phyloP scores from a whole-genome alignment of 2,113 vertebrate genomes.

The Taxidea taxus region DNA sequence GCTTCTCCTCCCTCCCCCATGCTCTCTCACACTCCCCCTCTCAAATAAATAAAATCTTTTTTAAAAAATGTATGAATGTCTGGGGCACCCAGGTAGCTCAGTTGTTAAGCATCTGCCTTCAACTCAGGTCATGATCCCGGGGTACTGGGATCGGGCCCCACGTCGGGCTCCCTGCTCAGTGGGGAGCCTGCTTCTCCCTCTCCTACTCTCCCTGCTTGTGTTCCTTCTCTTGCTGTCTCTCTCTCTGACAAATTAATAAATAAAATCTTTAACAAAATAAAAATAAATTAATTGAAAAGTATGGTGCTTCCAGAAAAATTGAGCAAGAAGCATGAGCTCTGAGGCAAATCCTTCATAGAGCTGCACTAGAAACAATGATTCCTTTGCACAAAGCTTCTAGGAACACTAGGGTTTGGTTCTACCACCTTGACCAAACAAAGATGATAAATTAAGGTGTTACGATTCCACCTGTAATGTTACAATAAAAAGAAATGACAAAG shows the following conservation, averaged over 20 bases:
- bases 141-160: too few relatives aligned
- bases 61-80: not conserved
- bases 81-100: not conserved
- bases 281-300: not conserved
- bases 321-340: not conserved
- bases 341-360: not conserved
- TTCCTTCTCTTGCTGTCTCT: too few relatives aligned
- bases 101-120: too few relatives aligned
- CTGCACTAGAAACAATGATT: too few relatives aligned
- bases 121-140: too few relatives aligned
- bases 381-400: not conserved
- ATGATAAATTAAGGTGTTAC: not conserved
- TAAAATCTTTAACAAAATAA: not conserved
- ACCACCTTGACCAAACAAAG: not conserved
- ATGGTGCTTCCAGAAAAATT: not conserved
- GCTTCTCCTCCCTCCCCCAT: not conserved
- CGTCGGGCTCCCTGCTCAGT: too few relatives aligned
- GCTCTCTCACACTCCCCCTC: not conserved
- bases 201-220: too few relatives aligned
- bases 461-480: not conserved
- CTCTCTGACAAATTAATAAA: not conserved
- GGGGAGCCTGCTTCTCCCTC: too few relatives aligned
- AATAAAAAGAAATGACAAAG: not conserved
- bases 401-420: not conserved
- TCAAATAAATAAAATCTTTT: not conserved